Percentiles rank a stretch among this genome's conserved stretches.
phyloP scores from a whole-genome alignment of 2,113 vertebrate genomes.

The Hiodon alosoides region DNA sequence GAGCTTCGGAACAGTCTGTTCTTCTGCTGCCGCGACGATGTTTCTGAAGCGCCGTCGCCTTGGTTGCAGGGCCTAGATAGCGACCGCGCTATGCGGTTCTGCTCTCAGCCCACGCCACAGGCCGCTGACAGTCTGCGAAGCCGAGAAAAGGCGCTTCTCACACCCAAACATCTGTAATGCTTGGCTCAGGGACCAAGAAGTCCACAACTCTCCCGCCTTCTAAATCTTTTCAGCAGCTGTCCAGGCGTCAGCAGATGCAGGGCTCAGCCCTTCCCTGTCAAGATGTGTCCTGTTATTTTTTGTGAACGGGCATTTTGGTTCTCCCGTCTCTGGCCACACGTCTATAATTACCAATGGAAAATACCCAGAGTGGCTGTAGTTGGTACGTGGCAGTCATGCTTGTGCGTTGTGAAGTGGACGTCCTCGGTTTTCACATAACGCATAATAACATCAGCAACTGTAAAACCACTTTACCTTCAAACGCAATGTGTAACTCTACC shows the following conservation, averaged over 20 bases:
- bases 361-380: slow-evolving; percentile 15
- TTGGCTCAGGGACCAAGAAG: neutral
- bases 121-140: neutral
- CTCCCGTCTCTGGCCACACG: slow-evolving; percentile 14
- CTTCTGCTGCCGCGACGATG: too few species aligned
- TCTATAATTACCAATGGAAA: slow-evolving; percentile 13
- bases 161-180: neutral
- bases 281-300: neutral
- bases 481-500: neutral
- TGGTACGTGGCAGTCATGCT: slow-evolving; percentile 31
- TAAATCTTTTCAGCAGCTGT: neutral
- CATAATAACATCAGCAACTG: slow-evolving; percentile 16
- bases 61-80: too few species aligned
- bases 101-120: neutral
- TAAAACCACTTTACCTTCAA: slow-evolving; percentile 10
- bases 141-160: neutral
- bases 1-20: too few species aligned
- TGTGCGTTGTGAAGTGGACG: neutral
- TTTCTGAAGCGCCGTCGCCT: too few species aligned
- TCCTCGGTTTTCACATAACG: slow-evolving; percentile 2
- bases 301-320: neutral
- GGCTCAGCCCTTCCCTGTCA: neutral
- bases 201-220: neutral
- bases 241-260: neutral
- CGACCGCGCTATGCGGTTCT: neutral